Evolutionary conservation across 1,140 invertebrate genomes (phyloP).

Genomic region (Conus ventricosus): DNA sequence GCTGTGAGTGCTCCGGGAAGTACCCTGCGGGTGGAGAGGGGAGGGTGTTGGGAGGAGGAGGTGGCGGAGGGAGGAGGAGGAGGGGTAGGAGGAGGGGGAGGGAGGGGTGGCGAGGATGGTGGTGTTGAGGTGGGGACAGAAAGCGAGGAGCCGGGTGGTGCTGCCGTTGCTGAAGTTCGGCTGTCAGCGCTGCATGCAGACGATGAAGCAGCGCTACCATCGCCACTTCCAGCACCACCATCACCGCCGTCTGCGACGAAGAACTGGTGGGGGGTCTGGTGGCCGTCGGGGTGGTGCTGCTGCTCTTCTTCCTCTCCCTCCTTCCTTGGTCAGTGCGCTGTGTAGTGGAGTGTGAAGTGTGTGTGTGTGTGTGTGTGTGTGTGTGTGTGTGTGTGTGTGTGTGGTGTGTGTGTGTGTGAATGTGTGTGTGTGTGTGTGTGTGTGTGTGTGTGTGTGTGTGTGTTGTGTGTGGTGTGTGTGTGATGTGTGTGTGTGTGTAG

Average conservation of each 20-base stretch:
- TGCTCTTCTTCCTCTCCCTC: neutral
- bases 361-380: no score
- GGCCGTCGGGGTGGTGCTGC: neutral
- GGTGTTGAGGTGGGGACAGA: slow-evolving; percentile 19
- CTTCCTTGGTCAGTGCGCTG: no score
- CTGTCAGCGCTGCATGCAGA: slow-evolving; percentile 43
- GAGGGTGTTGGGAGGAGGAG: neutral
- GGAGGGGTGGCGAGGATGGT: neutral
- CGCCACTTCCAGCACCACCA: neutral
- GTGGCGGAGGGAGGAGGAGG: neutral
- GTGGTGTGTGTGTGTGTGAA: no score
- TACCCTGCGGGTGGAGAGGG: neutral
- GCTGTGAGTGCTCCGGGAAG: no score
- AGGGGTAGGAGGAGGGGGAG: neutral
- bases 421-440: no score
- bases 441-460: no score
- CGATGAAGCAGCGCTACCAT: slow-evolving; percentile 32
- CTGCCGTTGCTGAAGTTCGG: slow-evolving; percentile 40
- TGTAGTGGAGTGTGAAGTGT: no score
- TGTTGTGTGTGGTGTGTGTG: no score
- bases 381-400: no score
- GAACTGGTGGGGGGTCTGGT: neutral
- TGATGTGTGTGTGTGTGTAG: no score
- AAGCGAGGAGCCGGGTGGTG: slow-evolving; percentile 14
- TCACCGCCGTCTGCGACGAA: neutral